Base-by-base conservation (phyloP, 2,888 invertebrate species). In the Gibbula magus region DNA sequence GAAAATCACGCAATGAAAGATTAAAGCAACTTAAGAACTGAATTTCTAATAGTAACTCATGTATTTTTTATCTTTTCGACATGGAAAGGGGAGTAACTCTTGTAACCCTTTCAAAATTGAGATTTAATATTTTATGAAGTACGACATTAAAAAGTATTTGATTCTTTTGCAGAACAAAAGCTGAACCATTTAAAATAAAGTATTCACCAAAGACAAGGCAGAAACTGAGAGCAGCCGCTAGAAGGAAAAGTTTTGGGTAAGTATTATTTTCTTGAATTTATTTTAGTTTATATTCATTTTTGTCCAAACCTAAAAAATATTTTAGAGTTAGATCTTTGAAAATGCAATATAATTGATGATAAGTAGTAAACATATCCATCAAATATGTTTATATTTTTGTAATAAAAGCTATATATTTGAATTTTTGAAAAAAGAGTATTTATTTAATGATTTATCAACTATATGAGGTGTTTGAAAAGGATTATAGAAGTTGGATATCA, bases 161-260 rank as follows among this genome's bases (percentile, higher is more conserved):
- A 45, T 45, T 45, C 5, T 45, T 67, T 84, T 84, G 53, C 81
- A 91, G 91, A 74, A 91, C 91, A 70, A 90, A 90, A 81, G 87
- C 89, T 35, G 88, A 89, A 45, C 85, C 89, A 45, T 90, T 89
- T 80, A 87, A 88, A 79, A 84, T 90, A 45, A 88, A 86, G 79
- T 88, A 89, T 82, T 89, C 89, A 13, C 89, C 89, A 0, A 87
- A 89, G 74, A 79, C 84, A 25, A 81, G 91, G 79, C 89, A 90
- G 74, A 86, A 90, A 84, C 87, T 89, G 76, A 84, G 89, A 78
- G 89, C 90, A 20, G 54, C 56, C 1, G 88, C 89, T 13, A 88
- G 89, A 80, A 85, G 89, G 77, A 89, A 88, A 83, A 88, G 89
- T 67, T 82, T 85, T 76, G 89, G 88, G 91, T 91, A 86, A 83